A percentile compares a stretch with the other conserved stretches of the same genome.
These are phyloP conservation scores for Micrasema minimum DNA, from an alignment of 1,140 invertebrate genomes.

Conservation along the genomic window DNA sequence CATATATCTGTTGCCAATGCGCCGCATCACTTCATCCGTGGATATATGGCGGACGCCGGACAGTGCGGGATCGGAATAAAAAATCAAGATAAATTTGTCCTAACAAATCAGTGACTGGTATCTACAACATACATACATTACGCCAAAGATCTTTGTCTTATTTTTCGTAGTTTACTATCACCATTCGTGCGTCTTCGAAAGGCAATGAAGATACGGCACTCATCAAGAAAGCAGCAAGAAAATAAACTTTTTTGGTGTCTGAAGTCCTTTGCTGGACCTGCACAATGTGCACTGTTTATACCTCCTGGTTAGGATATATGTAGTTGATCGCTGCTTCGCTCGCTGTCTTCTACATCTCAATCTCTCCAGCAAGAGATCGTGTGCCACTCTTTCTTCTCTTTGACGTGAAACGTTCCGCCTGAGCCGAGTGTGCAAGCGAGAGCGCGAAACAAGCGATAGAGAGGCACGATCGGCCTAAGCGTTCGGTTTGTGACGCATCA, in stretches of 20 bases:
- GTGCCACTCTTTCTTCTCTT: too few relatives aligned
- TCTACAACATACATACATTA: neutral
- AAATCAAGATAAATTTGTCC: neutral
- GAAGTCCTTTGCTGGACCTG: too few relatives aligned
- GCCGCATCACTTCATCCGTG: conserved; percentile 9
- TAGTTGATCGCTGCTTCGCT: too few relatives aligned
- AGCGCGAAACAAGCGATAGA: too few relatives aligned
- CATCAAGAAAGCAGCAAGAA: neutral
- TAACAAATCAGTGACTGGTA: neutral
- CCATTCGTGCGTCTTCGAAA: too few relatives aligned
- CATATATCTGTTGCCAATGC: conserved; percentile 4
- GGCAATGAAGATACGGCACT: neutral
- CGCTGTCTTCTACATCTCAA: neutral
- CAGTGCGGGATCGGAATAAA: conserved; percentile 4
- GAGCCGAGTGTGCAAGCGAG: too few relatives aligned
- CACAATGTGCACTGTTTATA: neutral
- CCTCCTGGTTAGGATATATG: neutral
- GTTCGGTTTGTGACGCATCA: too few relatives aligned
- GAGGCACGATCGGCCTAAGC: too few relatives aligned
- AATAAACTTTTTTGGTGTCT: neutral
- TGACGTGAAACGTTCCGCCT: too few relatives aligned
- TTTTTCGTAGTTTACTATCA: neutral
- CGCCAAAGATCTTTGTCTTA: neutral
- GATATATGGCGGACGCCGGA: conserved; percentile 4
- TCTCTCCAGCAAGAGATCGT: too few relatives aligned